A percentile compares a stretch with the other conserved stretches of the same genome.
These are phyloP conservation scores for Dipodomys stephensi DNA, from an alignment of 2,113 vertebrate genomes.

Conservation along the genomic window DNA sequence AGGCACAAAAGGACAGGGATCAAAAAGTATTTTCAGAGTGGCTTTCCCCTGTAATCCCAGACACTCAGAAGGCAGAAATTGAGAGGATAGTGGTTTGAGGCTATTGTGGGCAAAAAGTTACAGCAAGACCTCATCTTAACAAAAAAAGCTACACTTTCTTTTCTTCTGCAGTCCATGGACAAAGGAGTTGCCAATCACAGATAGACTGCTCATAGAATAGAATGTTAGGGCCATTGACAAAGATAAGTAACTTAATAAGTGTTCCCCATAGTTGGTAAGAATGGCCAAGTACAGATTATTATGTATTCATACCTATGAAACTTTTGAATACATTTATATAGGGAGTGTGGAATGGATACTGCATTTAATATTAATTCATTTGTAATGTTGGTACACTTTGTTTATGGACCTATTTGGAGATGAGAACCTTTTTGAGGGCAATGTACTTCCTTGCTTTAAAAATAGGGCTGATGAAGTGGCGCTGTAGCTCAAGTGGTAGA, in stretches of 20 bases:
- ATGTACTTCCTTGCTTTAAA: neutral
- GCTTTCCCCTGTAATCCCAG: neutral
- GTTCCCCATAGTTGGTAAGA: neutral
- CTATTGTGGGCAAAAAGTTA: no score
- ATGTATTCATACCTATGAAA: neutral
- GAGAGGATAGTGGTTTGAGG: no score
- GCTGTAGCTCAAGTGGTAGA: no score
- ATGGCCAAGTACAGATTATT: neutral
- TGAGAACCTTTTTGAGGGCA: neutral
- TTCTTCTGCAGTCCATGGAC: neutral
- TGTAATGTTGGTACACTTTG: neutral
- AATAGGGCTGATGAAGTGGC: neutral
- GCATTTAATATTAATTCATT: neutral
- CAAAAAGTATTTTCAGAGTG: neutral
- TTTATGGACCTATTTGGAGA: neutral
- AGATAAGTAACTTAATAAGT: neutral
- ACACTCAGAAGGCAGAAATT: neutral
- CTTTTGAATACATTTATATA: neutral
- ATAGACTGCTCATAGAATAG: neutral
- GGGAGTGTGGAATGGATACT: neutral
- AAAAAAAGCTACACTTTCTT: no score
- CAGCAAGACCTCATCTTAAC: no score
- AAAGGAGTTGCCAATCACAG: conserved; percentile 1
- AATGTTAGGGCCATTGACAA: neutral
- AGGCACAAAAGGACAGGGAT: neutral